A percentile compares a stretch with the other conserved stretches of the same genome.
These are phyloP conservation scores for Ammospiza nelsoni DNA, from an alignment of 2,113 vertebrate species.

Conservation along the genomic window DNA sequence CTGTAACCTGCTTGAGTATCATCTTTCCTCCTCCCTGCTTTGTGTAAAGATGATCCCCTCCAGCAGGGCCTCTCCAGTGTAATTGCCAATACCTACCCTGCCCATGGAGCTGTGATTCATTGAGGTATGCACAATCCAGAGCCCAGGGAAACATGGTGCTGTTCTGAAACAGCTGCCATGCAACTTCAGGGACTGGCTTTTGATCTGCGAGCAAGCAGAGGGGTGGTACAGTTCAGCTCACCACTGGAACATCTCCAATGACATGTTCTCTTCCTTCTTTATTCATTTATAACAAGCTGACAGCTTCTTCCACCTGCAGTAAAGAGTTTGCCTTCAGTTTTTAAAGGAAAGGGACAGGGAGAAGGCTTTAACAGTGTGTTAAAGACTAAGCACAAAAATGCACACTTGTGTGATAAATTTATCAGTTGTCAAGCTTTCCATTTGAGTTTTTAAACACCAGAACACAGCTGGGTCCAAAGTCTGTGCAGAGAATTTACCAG, in stretches of 20 bases:
- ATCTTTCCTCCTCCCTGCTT: background rate
- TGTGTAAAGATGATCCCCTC: background rate
- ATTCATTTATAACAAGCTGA: background rate
- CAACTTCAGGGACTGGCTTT: background rate
- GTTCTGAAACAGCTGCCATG: background rate
- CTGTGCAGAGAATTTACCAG: background rate
- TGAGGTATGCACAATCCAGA: background rate
- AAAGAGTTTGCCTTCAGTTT: background rate
- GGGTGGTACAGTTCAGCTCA: background rate
- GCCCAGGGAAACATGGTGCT: background rate
- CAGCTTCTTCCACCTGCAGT: background rate
- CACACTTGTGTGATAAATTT: background rate
- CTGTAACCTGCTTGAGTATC: background rate
- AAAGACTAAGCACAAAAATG: background rate
- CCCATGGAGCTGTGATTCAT: background rate
- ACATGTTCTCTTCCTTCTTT: accelerated
- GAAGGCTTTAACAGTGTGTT: background rate
- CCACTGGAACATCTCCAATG: background rate
- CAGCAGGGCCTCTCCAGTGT: background rate
- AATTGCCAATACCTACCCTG: background rate
- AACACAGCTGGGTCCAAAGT: background rate
- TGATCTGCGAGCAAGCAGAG: background rate
- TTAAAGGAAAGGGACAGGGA: background rate
- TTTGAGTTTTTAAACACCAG: background rate
- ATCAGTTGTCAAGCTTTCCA: background rate